phyloP scores from a whole-genome alignment of 2,888 invertebrate genomes.

The Drosophila prolongata region DNA sequence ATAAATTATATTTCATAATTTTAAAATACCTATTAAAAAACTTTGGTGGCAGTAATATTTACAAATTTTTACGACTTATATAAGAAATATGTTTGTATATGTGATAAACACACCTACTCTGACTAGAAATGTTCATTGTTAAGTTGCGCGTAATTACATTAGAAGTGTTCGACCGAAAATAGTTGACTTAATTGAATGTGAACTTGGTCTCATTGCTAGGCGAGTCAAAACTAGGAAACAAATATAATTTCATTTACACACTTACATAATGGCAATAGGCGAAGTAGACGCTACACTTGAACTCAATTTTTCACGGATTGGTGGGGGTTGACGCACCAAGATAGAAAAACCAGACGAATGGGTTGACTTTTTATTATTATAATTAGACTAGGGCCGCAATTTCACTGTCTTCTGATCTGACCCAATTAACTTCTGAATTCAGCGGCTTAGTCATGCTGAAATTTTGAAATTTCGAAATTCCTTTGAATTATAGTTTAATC shows the following conservation, averaged over 20 bases:
- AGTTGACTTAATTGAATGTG: conserved; percentile 67
- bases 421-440: conserved; percentile 15
- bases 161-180: conserved; percentile 47
- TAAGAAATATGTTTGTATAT: not conserved
- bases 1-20: too few relatives aligned
- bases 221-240: conserved; percentile 46
- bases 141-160: conserved; percentile 61
- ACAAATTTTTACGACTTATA: too few relatives aligned
- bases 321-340: not conserved
- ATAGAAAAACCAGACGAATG: conserved; percentile 13
- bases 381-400: conserved; percentile 11
- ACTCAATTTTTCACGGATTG: conserved; percentile 46
- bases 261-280: conserved; percentile 34
- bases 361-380: conserved; percentile 6
- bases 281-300: conserved; percentile 61
- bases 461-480: not conserved
- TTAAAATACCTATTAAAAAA: too few relatives aligned
- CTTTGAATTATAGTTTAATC: conserved; percentile 4
- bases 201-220: conserved; percentile 55
- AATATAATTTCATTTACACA: conserved; percentile 47
- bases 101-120: conserved; percentile 4
- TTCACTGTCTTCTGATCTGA: conserved; percentile 11
- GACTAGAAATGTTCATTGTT: conserved; percentile 31
- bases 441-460: conserved; percentile 19
- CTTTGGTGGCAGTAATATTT: too few relatives aligned